Evolutionary conservation across 2,797 vertebrate species (phyloP).

Genomic region (Melopsittacus undulatus): DNA sequence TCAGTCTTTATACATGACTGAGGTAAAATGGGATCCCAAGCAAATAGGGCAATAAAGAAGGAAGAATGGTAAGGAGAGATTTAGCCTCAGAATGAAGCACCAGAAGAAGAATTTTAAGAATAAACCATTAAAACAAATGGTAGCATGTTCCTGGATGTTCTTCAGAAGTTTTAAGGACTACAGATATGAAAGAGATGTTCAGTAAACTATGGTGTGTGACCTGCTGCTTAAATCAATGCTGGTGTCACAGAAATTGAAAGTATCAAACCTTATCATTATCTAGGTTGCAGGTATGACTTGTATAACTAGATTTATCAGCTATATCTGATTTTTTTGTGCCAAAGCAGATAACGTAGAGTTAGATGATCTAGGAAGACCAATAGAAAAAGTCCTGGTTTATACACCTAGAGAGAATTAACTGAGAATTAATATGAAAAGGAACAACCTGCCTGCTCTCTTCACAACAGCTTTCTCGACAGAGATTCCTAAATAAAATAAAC

Average conservation of each 20-base stretch:
- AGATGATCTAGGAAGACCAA: not conserved
- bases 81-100: not conserved
- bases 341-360: not conserved
- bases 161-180: not conserved
- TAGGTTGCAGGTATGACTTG: not conserved
- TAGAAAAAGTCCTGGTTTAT: not conserved
- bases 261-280: not conserved
- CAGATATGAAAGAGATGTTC: not conserved
- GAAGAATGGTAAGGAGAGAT: not conserved
- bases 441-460: not conserved
- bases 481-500: conserved; percentile 3
- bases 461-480: not conserved
- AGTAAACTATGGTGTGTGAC: not conserved
- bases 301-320: not conserved
- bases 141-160: not conserved
- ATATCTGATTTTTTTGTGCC: not conserved
- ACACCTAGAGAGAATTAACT: not conserved
- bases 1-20: not conserved
- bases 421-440: not conserved
- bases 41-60: not conserved
- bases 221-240: not conserved
- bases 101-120: not conserved
- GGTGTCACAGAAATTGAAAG: not conserved
- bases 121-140: not conserved
- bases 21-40: not conserved